These are phyloP conservation scores for Patella ulyssiponensis DNA, from an alignment of 2,888 invertebrate genomes.

Conservation along the genomic window DNA sequence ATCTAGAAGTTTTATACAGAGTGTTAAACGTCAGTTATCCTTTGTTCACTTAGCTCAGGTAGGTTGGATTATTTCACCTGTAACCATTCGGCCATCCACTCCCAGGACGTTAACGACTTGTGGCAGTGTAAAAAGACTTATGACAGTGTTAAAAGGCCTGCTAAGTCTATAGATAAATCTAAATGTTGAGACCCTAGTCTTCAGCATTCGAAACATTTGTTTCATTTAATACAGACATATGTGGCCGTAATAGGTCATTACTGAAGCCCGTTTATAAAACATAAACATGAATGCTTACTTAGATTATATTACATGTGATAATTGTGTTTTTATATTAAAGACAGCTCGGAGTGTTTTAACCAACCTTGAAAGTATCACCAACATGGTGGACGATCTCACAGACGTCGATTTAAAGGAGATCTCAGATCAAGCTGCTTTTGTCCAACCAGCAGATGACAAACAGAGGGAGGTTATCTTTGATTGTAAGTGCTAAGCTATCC, in stretches of 20 bases:
- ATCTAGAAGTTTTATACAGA: slow-evolving; percentile 62
- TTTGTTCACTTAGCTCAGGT: slow-evolving; percentile 72
- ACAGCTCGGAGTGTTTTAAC: slow-evolving; percentile 51
- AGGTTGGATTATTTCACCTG: slow-evolving; percentile 21
- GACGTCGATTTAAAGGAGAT: slow-evolving; percentile 53
- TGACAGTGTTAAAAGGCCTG: too few species aligned
- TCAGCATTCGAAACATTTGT: too few species aligned
- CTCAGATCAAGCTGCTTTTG: slow-evolving; percentile 53
- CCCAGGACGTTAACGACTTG: background rate
- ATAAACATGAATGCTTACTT: too few species aligned
- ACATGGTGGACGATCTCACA: slow-evolving; percentile 53
- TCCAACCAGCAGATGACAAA: slow-evolving; percentile 40
- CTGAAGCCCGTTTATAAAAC: too few species aligned
- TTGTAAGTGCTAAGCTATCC: slow-evolving; percentile 38
- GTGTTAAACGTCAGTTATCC: slow-evolving; percentile 66
- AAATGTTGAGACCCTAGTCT: too few species aligned
- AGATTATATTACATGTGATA: too few species aligned
- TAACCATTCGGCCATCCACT: background rate
- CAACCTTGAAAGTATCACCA: slow-evolving; percentile 51
- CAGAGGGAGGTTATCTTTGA: slow-evolving; percentile 42
- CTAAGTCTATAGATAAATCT: too few species aligned
- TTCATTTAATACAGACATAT: too few species aligned
- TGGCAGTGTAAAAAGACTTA: too few species aligned
- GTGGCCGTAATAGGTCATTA: too few species aligned
- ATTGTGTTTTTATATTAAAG: slow-evolving; percentile 28